Base-by-base conservation (phyloP, 2,113 vertebrate genomes). In the Hypanus sabinus region DNA sequence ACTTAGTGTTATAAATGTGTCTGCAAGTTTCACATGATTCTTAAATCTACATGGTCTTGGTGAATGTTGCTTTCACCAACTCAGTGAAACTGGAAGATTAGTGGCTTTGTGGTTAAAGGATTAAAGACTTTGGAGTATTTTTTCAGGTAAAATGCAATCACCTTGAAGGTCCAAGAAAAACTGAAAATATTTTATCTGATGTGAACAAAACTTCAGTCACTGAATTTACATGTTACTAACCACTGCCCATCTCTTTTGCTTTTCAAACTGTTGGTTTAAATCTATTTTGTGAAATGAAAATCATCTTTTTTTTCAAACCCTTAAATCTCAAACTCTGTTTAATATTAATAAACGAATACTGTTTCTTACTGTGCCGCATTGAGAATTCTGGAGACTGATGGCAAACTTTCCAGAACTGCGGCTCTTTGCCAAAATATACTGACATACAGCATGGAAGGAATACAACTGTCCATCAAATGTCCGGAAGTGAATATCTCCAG, bases 351-450 rank as follows among this genome's bases (percentile, higher is more conserved):
- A 73, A 55, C 91, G 73, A 93, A 46, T 11, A 22, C 38, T 70
- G 9, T 97, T 95, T 2, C 96, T 97, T 95, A 99, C 99, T 94
- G 97, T 96, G 94, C 98, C 98, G 96, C 99, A 99, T 0, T 97
- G 98, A 85, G 97, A 95, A 2, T 98, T 99, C 95, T 98, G 98
- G 95, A 99, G 81, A 46, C 97, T 98, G 95, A 99, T 94, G 0
- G 97, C 98, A 95, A 99, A 99, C 24, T 93, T 96, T 38, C 97
- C 98, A 0, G 98, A 98, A 0, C 94, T 96, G 76, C 94, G 97
- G 94, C 98, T 99, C 95, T 98, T 99, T 70, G 98, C 97, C 93
- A 99, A 96, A 94, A 99, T 98, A 2, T 99, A 99, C 60, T 99
- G 99, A 94, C 98, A 99, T 0, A 97, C 96, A 88, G 99, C 98